A percentile compares a stretch with the other conserved stretches of the same genome.
phyloP scores from a whole-genome alignment of 1,140 invertebrate genomes.

The Meteorus sp. region DNA sequence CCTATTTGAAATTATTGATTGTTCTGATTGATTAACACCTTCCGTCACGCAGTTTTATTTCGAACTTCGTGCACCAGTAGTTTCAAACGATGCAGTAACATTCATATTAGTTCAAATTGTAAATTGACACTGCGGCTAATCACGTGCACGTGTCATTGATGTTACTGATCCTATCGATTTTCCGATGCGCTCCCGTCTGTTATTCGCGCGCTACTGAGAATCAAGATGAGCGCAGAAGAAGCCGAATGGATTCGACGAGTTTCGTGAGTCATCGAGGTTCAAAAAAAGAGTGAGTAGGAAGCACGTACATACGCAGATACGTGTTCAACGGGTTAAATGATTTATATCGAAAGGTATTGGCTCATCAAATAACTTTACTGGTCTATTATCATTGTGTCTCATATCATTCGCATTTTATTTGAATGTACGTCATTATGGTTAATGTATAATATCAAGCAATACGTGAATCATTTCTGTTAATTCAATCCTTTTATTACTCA shows the following conservation, averaged over 20 bases:
- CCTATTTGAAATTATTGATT: conserved; percentile 16
- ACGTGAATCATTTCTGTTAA: background rate
- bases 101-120: background rate
- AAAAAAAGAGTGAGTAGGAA: conserved; percentile 10
- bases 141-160: background rate
- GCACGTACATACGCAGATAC: conserved; percentile 13
- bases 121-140: background rate
- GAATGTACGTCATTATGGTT: background rate
- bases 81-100: background rate
- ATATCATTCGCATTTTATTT: conserved; percentile 14
- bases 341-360: background rate
- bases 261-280: conserved; percentile 23
- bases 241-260: conserved; percentile 13
- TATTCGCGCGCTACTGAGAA: conserved; percentile 11
- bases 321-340: conserved; percentile 11
- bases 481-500: background rate
- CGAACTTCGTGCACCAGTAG: background rate
- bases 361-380: background rate
- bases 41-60: background rate
- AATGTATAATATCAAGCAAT: background rate
- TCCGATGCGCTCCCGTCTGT: background rate
- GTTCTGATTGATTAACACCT: conserved; percentile 19
- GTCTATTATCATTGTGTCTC: background rate
- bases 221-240: conserved; percentile 2
- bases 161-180: background rate